A percentile compares a stretch with the other conserved stretches of the same genome.
Evolutionary conservation across 2,797 vertebrate genomes (phyloP).

Genomic region (Zonotrichia albicollis): DNA sequence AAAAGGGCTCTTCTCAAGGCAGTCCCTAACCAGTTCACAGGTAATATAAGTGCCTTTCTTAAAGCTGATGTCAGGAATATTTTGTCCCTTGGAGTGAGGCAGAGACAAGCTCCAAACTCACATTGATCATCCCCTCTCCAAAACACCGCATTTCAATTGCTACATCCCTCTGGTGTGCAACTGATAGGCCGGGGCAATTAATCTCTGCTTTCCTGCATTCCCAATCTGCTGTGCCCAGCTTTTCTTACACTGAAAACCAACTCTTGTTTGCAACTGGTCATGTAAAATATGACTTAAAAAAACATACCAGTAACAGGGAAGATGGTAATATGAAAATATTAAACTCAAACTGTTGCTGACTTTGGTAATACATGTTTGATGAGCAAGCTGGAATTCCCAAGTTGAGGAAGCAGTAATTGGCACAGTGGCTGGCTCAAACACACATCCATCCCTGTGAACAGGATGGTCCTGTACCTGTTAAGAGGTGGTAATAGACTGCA

Average conservation of each 20-base stretch:
- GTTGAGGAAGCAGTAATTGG: not conserved
- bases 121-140: not conserved
- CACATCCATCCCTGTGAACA: not conserved
- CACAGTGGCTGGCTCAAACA: not conserved
- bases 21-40: not conserved
- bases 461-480: not conserved
- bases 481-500: not conserved
- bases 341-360: not conserved
- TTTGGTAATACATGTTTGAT: not conserved
- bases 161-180: not conserved
- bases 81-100: constrained; percentile 1
- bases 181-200: constrained; percentile 60
- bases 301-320: not conserved
- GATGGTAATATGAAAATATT: not conserved
- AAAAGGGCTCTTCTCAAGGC: not conserved
- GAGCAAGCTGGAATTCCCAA: not conserved
- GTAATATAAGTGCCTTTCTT: not conserved
- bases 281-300: not conserved
- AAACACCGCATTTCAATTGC: constrained; percentile 23
- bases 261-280: constrained; percentile 26
- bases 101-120: not conserved
- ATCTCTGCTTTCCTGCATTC: constrained; percentile 41
- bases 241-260: constrained; percentile 24
- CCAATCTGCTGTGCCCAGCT: constrained; percentile 30
- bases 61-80: not conserved